Conservation (phyloP, 2,113 vertebrate genomes). For the Gavialis gangeticus region DNA sequence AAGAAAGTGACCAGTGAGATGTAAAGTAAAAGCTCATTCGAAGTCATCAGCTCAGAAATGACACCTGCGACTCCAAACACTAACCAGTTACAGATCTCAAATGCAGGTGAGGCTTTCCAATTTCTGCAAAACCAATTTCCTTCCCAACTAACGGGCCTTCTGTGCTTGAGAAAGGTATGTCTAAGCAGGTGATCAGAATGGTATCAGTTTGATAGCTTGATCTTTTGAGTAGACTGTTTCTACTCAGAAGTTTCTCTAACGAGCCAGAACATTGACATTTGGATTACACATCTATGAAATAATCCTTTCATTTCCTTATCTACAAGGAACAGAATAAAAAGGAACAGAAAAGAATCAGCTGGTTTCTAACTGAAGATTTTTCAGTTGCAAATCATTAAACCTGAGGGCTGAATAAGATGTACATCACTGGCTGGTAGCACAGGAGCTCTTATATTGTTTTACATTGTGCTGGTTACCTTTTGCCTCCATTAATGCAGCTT, state of each 20-base stretch:
- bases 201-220: neutral
- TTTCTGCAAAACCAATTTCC: neutral
- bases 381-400: constrained; percentile 8
- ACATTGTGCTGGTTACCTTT: neutral
- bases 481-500: accelerated
- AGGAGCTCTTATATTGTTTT: accelerated
- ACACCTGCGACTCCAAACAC: constrained; percentile 62
- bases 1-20: constrained; percentile 60
- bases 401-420: neutral
- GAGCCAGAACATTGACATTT: constrained; percentile 75
- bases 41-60: constrained; percentile 72
- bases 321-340: constrained; percentile 54
- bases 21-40: constrained; percentile 71
- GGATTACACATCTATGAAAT: constrained; percentile 73
- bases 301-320: constrained; percentile 80
- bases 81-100: neutral
- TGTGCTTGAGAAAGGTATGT: constrained; percentile 36
- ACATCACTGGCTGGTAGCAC: neutral
- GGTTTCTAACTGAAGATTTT: constrained; percentile 23
- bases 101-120: neutral
- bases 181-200: constrained; percentile 26
- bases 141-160: neutral
- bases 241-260: constrained; percentile 67
- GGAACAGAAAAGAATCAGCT: constrained; percentile 55
- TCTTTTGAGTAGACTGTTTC: constrained; percentile 17